phyloP scores from a whole-genome alignment of 2,888 invertebrate species.

The Drosophila sordidula region DNA sequence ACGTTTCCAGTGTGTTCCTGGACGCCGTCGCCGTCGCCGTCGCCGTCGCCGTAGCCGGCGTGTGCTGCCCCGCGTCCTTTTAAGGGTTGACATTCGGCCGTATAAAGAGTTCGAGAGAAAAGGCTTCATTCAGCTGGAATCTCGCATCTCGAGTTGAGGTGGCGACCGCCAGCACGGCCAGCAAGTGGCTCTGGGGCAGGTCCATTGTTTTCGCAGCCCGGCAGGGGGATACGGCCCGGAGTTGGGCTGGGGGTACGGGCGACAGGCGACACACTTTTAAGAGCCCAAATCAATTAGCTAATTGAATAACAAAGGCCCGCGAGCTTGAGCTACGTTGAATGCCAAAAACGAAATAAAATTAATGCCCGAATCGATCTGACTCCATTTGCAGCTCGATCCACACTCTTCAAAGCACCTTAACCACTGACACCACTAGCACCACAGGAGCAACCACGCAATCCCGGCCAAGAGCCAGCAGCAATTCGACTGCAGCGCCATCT shows the following conservation, averaged over 20 bases:
- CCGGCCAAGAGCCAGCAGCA: constrained; percentile 39
- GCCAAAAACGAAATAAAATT: constrained; percentile 1
- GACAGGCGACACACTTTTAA: constrained; percentile 69
- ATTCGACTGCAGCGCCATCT: constrained; percentile 52
- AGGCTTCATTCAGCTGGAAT: constrained; percentile 47
- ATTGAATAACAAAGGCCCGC: constrained; percentile 74
- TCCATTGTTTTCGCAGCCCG: constrained; percentile 41
- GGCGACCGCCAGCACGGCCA: constrained; percentile 56
- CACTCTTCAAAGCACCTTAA: constrained; percentile 34
- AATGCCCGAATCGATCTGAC: constrained; percentile 7
- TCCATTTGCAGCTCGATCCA: constrained; percentile 27
- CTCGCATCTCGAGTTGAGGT: constrained; percentile 59
- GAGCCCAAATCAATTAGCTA: constrained; percentile 81
- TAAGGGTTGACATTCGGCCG: constrained; percentile 73
- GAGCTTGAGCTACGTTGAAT: background rate
- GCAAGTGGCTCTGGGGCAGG: constrained; percentile 59
- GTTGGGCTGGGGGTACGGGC: constrained; percentile 34
- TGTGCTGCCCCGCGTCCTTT: constrained; percentile 49
- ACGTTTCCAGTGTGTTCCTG: constrained; percentile 46
- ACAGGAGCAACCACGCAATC: constrained; percentile 18
- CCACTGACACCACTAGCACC: constrained; percentile 24
- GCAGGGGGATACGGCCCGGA: constrained; percentile 3
- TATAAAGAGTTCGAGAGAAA: constrained; percentile 47
- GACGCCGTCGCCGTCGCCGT: constrained; percentile 45
- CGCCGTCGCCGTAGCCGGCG: constrained; percentile 56